Percentiles rank a stretch among this genome's conserved stretches.
Evolutionary conservation across 2,888 invertebrate genomes (phyloP).

Genomic region (Drosophila antonietae): DNA sequence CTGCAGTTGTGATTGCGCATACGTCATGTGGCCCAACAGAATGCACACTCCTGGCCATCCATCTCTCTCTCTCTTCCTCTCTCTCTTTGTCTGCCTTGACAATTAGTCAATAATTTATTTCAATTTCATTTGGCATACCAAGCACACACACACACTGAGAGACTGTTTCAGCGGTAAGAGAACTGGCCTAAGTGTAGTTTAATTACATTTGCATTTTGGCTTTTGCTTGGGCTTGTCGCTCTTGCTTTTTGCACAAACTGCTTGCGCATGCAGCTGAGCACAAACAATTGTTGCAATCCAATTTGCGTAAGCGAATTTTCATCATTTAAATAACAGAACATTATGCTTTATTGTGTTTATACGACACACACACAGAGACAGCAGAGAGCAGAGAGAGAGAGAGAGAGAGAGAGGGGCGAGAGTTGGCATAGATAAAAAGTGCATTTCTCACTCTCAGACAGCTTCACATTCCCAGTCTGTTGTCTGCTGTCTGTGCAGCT

Average conservation of each 20-base stretch:
- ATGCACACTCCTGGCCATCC: constrained; percentile 40
- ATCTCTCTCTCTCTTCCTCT: constrained; percentile 7
- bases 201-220: constrained; percentile 70
- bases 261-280: constrained; percentile 51
- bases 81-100: constrained; percentile 65
- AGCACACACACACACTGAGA: constrained; percentile 37
- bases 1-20: constrained; percentile 59
- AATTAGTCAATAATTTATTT: constrained; percentile 84
- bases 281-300: constrained; percentile 73
- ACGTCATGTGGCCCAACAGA: constrained; percentile 29
- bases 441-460: constrained; percentile 13
- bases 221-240: constrained; percentile 36
- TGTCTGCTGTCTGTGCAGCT: constrained; percentile 41
- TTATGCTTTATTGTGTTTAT: constrained; percentile 52
- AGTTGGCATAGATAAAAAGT: constrained; percentile 47
- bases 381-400: no score
- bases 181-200: constrained; percentile 67
- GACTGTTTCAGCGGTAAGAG: not conserved
- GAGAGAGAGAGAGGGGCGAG: not conserved
- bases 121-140: constrained; percentile 79
- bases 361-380: not conserved
- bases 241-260: constrained; percentile 64
- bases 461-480: constrained; percentile 48
- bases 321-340: constrained; percentile 76
- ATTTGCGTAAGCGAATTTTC: constrained; percentile 77